phyloP scores from a whole-genome alignment of 2,113 vertebrate genomes.

The Gavialis gangeticus region DNA sequence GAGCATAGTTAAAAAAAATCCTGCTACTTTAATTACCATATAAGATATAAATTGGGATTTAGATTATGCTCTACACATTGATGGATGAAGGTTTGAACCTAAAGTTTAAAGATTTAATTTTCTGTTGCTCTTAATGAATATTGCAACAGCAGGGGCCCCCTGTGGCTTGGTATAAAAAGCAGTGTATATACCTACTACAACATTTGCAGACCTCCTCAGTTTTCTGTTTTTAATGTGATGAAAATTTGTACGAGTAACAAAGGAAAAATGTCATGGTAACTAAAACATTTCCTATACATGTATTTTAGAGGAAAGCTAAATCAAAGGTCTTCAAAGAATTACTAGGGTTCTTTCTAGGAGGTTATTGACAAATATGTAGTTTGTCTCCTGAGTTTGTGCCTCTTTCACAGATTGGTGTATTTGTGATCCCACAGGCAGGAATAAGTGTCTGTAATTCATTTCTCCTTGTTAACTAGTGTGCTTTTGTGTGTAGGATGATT shows the following conservation, averaged over 20 bases:
- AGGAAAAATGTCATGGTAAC: conserved; percentile 87
- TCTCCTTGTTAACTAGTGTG: conserved; percentile 87
- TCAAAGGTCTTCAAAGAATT: conserved; percentile 88
- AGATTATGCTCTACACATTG: conserved; percentile 67
- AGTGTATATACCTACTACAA: conserved; percentile 80
- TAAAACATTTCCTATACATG: conserved; percentile 86
- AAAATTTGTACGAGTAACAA: conserved; percentile 86
- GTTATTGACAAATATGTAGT: conserved; percentile 88
- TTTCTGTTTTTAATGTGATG: conserved; percentile 87
- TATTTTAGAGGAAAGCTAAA: conserved; percentile 84
- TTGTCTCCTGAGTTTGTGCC: conserved; percentile 88
- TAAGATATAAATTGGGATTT: conserved; percentile 45
- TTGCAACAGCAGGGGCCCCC: conserved; percentile 76
- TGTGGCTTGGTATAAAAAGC: conserved; percentile 75
- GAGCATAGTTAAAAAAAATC: neutral
- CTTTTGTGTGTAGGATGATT: conserved; percentile 89
- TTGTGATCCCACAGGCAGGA: conserved; percentile 87
- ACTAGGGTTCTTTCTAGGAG: conserved; percentile 87
- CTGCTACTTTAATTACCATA: conserved; percentile 66
- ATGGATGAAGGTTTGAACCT: conserved; percentile 61
- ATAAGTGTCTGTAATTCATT: conserved; percentile 89
- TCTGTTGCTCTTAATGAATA: conserved; percentile 82
- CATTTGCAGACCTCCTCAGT: conserved; percentile 86
- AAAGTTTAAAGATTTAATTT: conserved; percentile 83
- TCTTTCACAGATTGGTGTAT: conserved; percentile 88